Conservation (phyloP, 2,113 vertebrate genomes). For the Tauraco erythrolophus region DNA sequence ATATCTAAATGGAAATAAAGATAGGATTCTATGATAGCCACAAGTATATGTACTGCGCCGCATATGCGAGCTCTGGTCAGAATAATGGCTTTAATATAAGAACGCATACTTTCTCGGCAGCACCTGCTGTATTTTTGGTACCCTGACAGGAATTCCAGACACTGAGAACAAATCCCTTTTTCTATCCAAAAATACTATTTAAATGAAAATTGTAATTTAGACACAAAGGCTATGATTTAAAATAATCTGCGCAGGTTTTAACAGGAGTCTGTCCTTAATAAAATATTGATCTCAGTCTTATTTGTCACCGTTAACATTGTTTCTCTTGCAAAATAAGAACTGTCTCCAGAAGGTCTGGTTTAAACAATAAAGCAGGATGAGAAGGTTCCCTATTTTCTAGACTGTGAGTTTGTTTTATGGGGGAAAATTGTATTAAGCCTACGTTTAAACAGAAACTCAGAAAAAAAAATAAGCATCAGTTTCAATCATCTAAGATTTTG, state of each 20-base stretch:
- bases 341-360: conserved; percentile 31
- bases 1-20: conserved; percentile 11
- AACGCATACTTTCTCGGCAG: background rate
- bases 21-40: too few relatives aligned
- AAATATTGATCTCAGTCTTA: conserved; percentile 42
- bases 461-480: background rate
- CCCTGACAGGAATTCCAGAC: background rate
- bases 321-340: conserved; percentile 1
- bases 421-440: background rate
- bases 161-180: conserved; percentile 21
- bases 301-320: background rate
- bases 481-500: background rate
- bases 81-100: background rate
- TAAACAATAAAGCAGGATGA: conserved; percentile 4
- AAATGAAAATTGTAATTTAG: conserved; percentile 62
- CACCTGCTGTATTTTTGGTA: background rate
- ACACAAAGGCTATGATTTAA: background rate
- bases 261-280: conserved; percentile 28
- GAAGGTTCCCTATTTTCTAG: background rate
- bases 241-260: conserved; percentile 12
- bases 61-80: background rate
- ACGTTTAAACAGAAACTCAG: conserved; percentile 18
- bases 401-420: background rate
- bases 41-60: background rate
- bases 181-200: background rate